Conservation (phyloP, 2,888 invertebrate genomes). For the Agrenia bidenticulata region DNA sequence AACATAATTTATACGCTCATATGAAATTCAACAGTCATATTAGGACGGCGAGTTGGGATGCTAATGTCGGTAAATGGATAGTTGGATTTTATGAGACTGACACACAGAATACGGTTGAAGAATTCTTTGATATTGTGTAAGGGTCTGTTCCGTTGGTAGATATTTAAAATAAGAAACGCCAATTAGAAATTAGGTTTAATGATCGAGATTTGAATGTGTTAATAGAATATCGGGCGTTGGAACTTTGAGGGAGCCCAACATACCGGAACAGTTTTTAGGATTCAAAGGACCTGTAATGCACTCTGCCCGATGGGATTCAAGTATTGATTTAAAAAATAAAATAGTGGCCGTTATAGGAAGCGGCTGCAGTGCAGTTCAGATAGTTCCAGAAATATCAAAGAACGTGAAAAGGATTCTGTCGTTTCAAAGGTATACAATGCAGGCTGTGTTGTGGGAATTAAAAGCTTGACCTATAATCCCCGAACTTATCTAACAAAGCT, state of each 20-base stretch:
- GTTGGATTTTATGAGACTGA: background rate
- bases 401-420: conserved; percentile 34
- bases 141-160: no score
- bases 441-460: background rate
- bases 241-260: conserved; percentile 29
- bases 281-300: conserved; percentile 37
- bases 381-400: conserved; percentile 36
- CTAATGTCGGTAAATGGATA: conserved; percentile 24
- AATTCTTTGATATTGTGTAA: conserved; percentile 10
- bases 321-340: conserved; percentile 31
- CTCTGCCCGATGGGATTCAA: conserved; percentile 41
- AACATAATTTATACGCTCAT: conserved; percentile 30
- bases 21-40: conserved; percentile 31
- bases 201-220: no score
- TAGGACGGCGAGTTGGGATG: conserved; percentile 25
- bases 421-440: conserved; percentile 31
- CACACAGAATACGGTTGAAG: background rate
- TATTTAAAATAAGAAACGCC: no score
- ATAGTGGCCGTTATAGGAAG: conserved; percentile 41
- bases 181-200: no score
- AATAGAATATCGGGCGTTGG: conserved; percentile 20
- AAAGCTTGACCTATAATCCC: background rate
- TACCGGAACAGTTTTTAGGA: conserved; percentile 28
- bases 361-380: conserved; percentile 44
- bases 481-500: no score